Evolutionary conservation across 2,888 invertebrate genomes (phyloP).

Genomic region (Rhaphigaster nebulosa): DNA sequence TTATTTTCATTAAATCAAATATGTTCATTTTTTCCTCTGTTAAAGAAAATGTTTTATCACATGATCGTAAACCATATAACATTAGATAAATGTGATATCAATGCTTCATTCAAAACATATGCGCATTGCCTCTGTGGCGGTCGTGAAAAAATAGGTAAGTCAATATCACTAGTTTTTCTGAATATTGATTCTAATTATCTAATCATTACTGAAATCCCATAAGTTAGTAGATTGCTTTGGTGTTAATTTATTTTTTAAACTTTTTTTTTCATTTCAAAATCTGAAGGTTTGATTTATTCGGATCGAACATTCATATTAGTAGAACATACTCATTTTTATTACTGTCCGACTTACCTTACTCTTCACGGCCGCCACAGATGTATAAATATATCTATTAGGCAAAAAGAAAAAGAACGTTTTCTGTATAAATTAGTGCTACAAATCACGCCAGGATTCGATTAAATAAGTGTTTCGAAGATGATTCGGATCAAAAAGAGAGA

Average conservation of each 20-base stretch:
- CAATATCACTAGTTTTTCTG: not conserved
- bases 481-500: not conserved
- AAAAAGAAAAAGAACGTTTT: not conserved
- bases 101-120: not conserved
- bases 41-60: not conserved
- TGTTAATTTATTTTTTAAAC: too few relatives aligned
- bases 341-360: not conserved
- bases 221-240: not conserved
- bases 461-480: not conserved
- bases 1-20: too few relatives aligned
- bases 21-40: too few relatives aligned
- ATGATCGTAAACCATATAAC: not conserved
- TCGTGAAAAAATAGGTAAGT: not conserved
- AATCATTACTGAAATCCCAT: not conserved
- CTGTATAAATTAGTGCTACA: not conserved
- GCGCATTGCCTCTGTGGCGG: not conserved
- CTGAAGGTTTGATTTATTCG: not conserved
- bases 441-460: not conserved
- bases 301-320: not conserved
- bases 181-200: not conserved
- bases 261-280: not conserved
- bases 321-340: not conserved
- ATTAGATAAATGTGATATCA: not conserved
- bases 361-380: not conserved
- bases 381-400: not conserved